phyloP scores from a whole-genome alignment of 1,140 invertebrate genomes.

The Venturia canescens region DNA sequence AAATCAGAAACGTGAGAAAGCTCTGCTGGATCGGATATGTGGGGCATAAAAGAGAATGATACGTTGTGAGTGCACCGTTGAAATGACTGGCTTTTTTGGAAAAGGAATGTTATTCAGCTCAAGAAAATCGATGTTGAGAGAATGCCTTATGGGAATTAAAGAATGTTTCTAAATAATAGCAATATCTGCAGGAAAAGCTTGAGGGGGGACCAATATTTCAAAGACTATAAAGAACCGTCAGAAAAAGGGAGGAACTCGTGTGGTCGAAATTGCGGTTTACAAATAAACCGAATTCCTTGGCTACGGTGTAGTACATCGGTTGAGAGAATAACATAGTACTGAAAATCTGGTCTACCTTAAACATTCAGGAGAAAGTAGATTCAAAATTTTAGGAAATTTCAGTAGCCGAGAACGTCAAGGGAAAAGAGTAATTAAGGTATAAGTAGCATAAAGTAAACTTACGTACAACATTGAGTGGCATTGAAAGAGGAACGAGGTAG shows the following conservation, averaged over 20 bases:
- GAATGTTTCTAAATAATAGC: background rate
- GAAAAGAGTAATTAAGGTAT: conserved; percentile 22
- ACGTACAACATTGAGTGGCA: background rate
- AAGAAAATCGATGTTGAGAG: background rate
- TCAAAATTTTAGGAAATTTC: conserved; percentile 1
- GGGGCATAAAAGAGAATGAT: background rate
- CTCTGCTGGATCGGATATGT: background rate
- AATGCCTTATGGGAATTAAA: background rate
- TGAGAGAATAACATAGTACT: too few species aligned
- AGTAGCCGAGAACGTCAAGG: background rate
- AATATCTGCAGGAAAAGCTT: background rate
- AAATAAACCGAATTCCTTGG: too few species aligned
- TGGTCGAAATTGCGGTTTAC: too few species aligned
- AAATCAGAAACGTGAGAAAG: conserved; percentile 16
- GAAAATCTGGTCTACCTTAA: background rate
- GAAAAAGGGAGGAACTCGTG: too few species aligned
- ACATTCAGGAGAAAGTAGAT: background rate
- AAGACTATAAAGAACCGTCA: too few species aligned
- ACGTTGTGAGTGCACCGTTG: background rate
- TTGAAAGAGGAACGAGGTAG: conserved; percentile 16
- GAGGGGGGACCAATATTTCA: too few species aligned
- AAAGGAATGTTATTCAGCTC: background rate
- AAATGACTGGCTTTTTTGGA: background rate
- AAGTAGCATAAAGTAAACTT: conserved; percentile 28
- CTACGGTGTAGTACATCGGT: too few species aligned